Evolutionary conservation across 2,113 vertebrate genomes (phyloP).

Genomic region (Phylloscopus trochilus): DNA sequence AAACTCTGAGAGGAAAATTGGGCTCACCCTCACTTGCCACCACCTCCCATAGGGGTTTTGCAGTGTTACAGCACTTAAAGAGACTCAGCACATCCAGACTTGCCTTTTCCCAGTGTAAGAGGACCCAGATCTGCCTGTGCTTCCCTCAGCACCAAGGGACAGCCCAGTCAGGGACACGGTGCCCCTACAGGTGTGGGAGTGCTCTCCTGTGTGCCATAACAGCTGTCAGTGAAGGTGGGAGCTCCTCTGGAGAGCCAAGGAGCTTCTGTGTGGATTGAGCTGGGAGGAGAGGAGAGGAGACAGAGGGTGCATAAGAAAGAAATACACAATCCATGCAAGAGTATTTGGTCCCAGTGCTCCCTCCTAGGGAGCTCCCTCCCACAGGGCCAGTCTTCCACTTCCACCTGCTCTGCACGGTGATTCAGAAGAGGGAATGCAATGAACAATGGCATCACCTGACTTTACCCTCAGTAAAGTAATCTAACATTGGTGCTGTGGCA

Average conservation of each 20-base stretch:
- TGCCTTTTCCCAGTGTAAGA: not conserved
- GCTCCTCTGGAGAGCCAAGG: not conserved
- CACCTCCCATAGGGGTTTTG: accelerated
- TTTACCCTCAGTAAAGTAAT: not conserved
- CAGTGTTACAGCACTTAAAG: not conserved
- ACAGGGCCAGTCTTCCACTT: not conserved
- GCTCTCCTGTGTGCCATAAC: accelerated
- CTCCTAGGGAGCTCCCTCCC: not conserved
- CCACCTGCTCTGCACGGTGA: not conserved
- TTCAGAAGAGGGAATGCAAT: not conserved
- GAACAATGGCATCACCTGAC: not conserved
- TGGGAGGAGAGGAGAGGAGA: not conserved
- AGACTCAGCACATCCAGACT: not conserved
- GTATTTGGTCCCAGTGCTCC: accelerated
- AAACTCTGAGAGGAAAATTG: not conserved
- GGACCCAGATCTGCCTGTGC: not conserved
- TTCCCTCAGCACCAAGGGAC: too few species aligned
- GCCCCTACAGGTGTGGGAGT: accelerated
- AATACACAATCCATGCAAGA: not conserved
- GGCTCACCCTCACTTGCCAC: not conserved
- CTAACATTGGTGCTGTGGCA: not conserved
- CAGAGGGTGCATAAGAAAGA: not conserved
- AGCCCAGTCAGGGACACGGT: accelerated
- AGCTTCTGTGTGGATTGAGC: not conserved
- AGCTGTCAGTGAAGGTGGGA: accelerated